A percentile compares a stretch with the other conserved stretches of the same genome.
Evolutionary conservation across 2,113 vertebrate genomes (phyloP).

Genomic region (Plectropomus leopardus): DNA sequence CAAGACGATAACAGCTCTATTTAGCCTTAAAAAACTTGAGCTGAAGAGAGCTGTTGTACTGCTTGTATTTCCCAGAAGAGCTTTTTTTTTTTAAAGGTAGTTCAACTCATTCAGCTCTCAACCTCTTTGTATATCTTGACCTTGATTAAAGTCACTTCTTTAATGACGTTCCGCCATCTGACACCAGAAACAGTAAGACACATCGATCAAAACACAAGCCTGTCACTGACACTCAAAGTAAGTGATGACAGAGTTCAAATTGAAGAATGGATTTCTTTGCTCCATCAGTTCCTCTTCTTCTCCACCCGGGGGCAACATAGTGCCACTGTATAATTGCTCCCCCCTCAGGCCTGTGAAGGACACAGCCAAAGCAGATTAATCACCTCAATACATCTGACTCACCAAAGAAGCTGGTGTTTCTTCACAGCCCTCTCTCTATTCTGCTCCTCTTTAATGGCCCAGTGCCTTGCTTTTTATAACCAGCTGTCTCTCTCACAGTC

Average conservation of each 20-base stretch:
- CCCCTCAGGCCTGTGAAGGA: conserved; percentile 66
- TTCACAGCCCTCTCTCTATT: conserved; percentile 58
- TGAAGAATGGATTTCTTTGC: not conserved
- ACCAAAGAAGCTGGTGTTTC: conserved; percentile 72
- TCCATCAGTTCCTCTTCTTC: not conserved
- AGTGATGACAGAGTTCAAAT: conserved; percentile 21
- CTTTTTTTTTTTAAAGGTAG: conserved; percentile 9
- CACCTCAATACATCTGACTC: conserved; percentile 78
- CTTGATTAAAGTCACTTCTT: conserved; percentile 3
- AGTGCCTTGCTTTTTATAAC: conserved; percentile 67
- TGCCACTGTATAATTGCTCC: not conserved
- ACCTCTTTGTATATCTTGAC: not conserved
- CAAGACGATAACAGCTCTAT: too few species aligned
- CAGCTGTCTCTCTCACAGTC: conserved; percentile 49
- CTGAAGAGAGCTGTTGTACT: not conserved
- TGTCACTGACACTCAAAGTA: conserved; percentile 17
- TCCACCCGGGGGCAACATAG: conserved; percentile 66
- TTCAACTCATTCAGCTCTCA: not conserved
- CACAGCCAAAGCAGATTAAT: conserved; percentile 73
- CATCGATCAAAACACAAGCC: conserved; percentile 18
- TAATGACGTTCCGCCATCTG: conserved; percentile 12
- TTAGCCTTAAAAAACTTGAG: not conserved
- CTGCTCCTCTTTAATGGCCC: conserved; percentile 61
- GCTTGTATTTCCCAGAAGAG: not conserved
- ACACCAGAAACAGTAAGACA: not conserved